Conservation (phyloP, 2,888 invertebrate species). For the Ophion ventricosus region DNA sequence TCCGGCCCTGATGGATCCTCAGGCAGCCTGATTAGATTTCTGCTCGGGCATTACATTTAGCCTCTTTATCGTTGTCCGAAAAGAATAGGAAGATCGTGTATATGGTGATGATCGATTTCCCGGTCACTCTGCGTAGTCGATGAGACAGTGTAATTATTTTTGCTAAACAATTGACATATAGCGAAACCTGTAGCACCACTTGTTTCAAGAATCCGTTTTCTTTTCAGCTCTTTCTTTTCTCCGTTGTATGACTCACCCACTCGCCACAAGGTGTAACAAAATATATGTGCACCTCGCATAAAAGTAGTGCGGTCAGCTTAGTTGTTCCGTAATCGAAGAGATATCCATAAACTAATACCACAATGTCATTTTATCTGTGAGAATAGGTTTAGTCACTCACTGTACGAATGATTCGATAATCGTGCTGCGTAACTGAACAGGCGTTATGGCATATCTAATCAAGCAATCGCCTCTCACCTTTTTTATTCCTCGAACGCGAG, state of each 20-base stretch:
- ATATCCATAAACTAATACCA: constrained; percentile 1
- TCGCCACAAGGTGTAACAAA: constrained; percentile 36
- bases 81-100: not conserved
- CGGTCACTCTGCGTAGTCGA: not conserved
- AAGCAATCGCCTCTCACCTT: constrained; percentile 79
- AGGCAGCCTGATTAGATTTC: too few relatives aligned
- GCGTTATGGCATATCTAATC: constrained; percentile 75
- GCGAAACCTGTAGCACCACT: constrained; percentile 13
- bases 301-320: constrained; percentile 34
- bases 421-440: not conserved
- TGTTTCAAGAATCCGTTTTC: constrained; percentile 14
- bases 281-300: constrained; percentile 6
- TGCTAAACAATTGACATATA: constrained; percentile 4
- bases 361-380: not conserved
- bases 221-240: constrained; percentile 23
- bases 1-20: too few relatives aligned
- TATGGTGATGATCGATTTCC: not conserved
- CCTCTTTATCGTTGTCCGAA: too few relatives aligned
- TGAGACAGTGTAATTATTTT: not conserved
- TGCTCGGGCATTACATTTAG: too few relatives aligned
- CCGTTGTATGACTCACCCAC: constrained; percentile 24
- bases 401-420: not conserved
- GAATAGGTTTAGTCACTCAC: not conserved
- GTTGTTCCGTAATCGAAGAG: constrained; percentile 28
- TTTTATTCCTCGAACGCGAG: constrained; percentile 72